Conservation (phyloP, 23 tunicate species). For the Oikopleura vanhoeffeni region DNA sequence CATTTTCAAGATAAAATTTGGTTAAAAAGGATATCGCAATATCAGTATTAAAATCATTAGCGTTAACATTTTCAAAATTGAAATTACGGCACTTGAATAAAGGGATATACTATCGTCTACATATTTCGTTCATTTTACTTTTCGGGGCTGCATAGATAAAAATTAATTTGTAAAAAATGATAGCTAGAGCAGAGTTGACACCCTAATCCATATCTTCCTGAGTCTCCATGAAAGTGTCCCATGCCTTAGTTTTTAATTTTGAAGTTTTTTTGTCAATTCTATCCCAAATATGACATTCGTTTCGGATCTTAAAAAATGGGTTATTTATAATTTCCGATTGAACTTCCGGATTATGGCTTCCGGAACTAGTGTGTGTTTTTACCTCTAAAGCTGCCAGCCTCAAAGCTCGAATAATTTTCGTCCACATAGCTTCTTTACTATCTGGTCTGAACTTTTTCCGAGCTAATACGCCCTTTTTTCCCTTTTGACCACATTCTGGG, state of each 20-base stretch:
- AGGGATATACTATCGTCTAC: no score
- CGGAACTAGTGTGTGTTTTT: no score
- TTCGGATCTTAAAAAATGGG: not conserved
- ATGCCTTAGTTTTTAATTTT: slow-evolving; percentile 12
- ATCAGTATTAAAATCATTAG: no score
- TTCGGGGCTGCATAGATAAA: no score
- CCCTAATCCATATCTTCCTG: not conserved
- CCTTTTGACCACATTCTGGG: not conserved
- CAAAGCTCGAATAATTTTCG: not conserved
- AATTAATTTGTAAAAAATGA: not conserved
- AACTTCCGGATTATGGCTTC: no score
- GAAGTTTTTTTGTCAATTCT: not conserved
- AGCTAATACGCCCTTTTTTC: not conserved
- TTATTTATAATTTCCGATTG: no score
- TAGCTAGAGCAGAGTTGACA: not conserved
- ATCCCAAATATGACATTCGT: not conserved
- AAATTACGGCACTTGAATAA: no score
- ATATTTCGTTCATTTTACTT: no score
- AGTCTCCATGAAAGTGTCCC: not conserved
- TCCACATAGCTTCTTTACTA: slow-evolving; percentile 5
- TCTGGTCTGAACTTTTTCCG: not conserved
- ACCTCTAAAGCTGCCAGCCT: not conserved
- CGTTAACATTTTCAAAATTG: not conserved
- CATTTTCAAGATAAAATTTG: no score
- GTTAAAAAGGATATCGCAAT: no score